phyloP scores from a whole-genome alignment of 2,113 vertebrate species.

The Lampris megalopsis region DNA sequence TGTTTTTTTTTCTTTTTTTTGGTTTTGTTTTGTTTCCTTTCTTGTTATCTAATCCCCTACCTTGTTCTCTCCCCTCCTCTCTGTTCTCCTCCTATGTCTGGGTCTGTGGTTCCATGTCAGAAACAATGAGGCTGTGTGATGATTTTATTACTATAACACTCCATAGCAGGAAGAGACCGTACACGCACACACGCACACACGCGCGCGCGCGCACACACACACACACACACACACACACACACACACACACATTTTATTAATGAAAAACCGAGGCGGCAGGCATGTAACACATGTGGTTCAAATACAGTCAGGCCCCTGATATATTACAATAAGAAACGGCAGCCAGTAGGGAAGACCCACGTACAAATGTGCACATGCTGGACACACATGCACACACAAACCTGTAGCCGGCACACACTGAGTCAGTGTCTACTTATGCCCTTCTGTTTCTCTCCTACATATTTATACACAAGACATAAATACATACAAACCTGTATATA shows the following conservation, averaged over 20 bases:
- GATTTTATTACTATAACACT: conserved; percentile 71
- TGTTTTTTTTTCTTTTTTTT: conserved; percentile 32
- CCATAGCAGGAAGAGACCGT: conserved; percentile 31
- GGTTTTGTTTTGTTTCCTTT: neutral
- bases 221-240: conserved; percentile 17
- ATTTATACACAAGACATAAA: neutral
- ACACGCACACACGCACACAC: neutral
- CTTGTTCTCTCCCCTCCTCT: conserved; percentile 20
- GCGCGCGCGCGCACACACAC: no score
- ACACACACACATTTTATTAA: conserved; percentile 51
- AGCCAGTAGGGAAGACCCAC: conserved; percentile 27
- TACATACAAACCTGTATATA: neutral
- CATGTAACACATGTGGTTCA: conserved; percentile 71
- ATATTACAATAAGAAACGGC: conserved; percentile 67
- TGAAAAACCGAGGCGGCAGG: conserved; percentile 65
- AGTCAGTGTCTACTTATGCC: no score
- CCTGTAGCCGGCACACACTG: neutral
- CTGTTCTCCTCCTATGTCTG: conserved; percentile 3
- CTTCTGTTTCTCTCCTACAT: neutral
- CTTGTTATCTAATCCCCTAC: neutral
- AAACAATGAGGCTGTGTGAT: conserved; percentile 71
- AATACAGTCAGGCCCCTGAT: conserved; percentile 52
- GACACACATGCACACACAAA: conserved; percentile 2
- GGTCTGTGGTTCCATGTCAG: conserved; percentile 63
- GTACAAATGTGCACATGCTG: neutral